Evolutionary conservation across 2,797 vertebrate genomes (phyloP), one percentile per base, ranked within the genome.

Genomic region (Hirundo rustica): DNA sequence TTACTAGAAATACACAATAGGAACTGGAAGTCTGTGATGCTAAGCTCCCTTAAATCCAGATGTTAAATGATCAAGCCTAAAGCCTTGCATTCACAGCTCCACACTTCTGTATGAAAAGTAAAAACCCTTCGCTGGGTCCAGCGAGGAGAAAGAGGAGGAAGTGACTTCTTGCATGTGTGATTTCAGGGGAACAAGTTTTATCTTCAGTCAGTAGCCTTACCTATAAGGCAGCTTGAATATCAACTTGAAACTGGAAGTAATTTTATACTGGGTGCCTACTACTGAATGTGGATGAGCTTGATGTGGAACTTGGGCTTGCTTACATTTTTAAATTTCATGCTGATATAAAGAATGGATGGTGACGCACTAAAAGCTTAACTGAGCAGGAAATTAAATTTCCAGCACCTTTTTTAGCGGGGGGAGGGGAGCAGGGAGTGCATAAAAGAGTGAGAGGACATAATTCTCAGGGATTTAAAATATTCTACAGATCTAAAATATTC

Each of bases 401-500:
- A 91, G 34, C 53, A 80, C 11, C 14, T 47, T 78, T 47, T 66
- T 5, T 40, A 7, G 8, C 7, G 5, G 21, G 19, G 70, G n/a
- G 4, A 7, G 12, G 3, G 27, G 27, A 11, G 23, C 20, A 29
- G 30, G 64, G 7, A 58, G 18, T 26, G 9, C 29, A 42, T 74
- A 30, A 50, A 88, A 42, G 9, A 30, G 21, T 42, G 42, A 70
- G 61, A 58, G 42, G 12, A 13, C 23, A 44, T 91, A 7, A 40
- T 3, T 89, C 96, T 96, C 95, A 95, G 94, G 95, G 82, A 94
- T 75, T 83, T 72, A 47, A 91, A 84, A 51, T 72, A 61, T 19
- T 91, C 58, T 68, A 10, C 22, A 16, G 38, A 38, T 38, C 38
- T 38, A 12, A 38, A 38, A 85, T 6, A 4, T 89, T 93, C 21